These are phyloP conservation scores for Cephus spinipes DNA, from an alignment of 2,888 invertebrate species.

Conservation along the genomic window DNA sequence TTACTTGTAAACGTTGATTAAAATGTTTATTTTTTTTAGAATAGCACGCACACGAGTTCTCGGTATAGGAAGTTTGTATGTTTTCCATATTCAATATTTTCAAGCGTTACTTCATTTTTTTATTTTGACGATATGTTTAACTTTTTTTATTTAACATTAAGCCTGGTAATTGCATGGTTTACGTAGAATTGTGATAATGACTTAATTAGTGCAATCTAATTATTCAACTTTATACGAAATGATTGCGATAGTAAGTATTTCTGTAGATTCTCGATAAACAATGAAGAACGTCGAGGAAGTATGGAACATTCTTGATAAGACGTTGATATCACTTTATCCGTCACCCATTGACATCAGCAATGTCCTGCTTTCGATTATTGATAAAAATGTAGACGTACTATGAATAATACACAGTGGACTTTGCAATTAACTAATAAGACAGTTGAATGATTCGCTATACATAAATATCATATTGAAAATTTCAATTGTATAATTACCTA, in stretches of 20 bases:
- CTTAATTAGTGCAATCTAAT: neutral
- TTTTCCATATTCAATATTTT: neutral
- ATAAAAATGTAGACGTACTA: neutral
- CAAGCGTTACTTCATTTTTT: neutral
- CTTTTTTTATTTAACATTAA: neutral
- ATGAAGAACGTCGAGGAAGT: neutral
- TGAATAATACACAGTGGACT: neutral
- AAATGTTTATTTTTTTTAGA: slow-evolving; percentile 38
- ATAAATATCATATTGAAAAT: too few species aligned
- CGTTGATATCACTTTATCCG: neutral
- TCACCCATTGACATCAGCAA: neutral
- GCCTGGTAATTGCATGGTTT: neutral
- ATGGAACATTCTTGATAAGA: neutral
- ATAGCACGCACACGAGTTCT: neutral
- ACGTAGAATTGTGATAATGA: neutral
- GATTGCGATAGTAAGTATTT: neutral
- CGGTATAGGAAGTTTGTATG: neutral
- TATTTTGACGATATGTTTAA: neutral
- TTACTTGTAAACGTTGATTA: slow-evolving; percentile 36
- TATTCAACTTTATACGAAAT: neutral
- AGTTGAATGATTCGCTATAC: too few species aligned
- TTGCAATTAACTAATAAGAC: neutral
- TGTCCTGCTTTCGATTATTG: neutral
- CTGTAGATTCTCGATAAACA: neutral
- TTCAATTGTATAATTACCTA: too few species aligned